Conservation (phyloP, 2,113 vertebrate species). For the Entomyzon cyanotis region DNA sequence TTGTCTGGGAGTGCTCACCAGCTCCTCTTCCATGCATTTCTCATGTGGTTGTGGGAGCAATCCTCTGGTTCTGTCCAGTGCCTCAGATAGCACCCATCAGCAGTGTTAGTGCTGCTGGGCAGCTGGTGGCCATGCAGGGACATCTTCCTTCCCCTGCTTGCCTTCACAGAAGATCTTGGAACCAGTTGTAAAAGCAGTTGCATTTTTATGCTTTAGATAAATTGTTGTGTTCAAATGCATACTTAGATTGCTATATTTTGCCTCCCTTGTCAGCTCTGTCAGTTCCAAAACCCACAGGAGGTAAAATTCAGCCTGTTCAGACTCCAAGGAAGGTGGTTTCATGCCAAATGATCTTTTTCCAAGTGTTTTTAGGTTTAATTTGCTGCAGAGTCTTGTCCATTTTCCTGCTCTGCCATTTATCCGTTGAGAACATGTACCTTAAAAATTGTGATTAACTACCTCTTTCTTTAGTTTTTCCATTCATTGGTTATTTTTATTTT, state of each 20-base stretch:
- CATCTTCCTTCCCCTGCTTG: neutral
- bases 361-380: neutral
- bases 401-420: neutral
- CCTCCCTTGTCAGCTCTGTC: neutral
- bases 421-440: neutral
- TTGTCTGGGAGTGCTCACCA: neutral
- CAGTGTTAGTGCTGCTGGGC: neutral
- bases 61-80: no score
- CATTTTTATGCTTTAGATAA: neutral
- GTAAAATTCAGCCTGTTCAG: neutral
- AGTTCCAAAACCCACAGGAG: neutral
- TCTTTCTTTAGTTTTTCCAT: neutral
- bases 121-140: neutral
- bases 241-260: neutral
- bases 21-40: neutral
- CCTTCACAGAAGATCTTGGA: fast-evolving
- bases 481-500: neutral
- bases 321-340: neutral
- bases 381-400: neutral
- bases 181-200: neutral
- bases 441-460: neutral
- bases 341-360: neutral
- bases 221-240: neutral
- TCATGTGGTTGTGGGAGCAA: neutral
- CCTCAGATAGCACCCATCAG: fast-evolving